Evolutionary conservation across 2,113 vertebrate genomes (phyloP), one percentile per base, ranked within the genome.

Genomic region (Zootoca vivipara): DNA sequence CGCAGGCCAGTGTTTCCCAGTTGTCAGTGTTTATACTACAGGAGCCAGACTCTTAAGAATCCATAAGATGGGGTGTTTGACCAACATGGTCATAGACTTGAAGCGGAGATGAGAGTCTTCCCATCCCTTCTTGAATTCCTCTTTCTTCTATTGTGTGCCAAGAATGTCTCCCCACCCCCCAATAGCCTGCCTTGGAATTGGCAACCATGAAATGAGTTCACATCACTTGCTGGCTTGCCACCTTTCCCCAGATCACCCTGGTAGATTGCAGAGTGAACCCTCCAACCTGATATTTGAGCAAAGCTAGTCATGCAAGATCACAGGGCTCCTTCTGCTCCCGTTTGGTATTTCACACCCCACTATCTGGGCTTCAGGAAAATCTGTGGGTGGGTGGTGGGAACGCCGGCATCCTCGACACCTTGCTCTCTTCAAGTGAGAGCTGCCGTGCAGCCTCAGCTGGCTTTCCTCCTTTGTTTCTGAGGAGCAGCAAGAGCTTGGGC

Each of bases 21-120:
- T n/a, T n/a, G n/a, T n/a, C n/a, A n/a, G n/a, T n/a, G n/a, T n/a
- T n/a, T n/a, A n/a, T n/a, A n/a, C n/a, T n/a, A n/a, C 72, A 87
- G 83, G 58, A 70, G 78, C 89, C 86, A 86, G 33, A 64, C 78
- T 90, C 77, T 52, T 74, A 28, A 82, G 38, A 12, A 85, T 42
- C 65, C 33, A 87, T 86, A 46, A 16, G 3, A 75, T 46, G 65
- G 82, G 72, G 0, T 18, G 46, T 85, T 79, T 91, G 78, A 85
- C 88, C 3, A 91, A 74, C 12, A 83, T 0, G 8, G 67, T 33
- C 56, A 26, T 82, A 38, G 12, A 12, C 16, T 22, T 89, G 73
- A 73, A 24, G 83, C 0, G 0, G 75, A 3, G 46, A n/a, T 42
- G 77, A 7, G 33, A 82, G 9, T 24, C 52, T 9, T 38, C 52